Evolutionary conservation across 2,888 invertebrate species (phyloP).

Genomic region (Caenorhabditis sp.): DNA sequence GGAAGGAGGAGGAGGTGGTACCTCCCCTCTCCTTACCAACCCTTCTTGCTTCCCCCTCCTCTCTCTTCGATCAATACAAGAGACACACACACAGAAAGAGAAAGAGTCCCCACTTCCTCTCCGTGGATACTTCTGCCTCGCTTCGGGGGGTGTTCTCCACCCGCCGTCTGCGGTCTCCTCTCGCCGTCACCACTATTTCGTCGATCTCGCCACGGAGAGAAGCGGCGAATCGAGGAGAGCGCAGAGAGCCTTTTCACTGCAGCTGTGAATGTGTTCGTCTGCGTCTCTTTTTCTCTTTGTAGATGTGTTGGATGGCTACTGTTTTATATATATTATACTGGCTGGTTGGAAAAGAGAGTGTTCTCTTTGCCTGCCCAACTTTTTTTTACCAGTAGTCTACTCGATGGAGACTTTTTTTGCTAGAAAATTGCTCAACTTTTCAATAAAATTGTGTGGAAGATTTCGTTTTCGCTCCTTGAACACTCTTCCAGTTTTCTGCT

Average conservation of each 20-base stretch:
- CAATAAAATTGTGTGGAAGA: too few species aligned
- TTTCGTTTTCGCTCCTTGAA: too few species aligned
- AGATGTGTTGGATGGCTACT: constrained; percentile 4
- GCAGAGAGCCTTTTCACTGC: background rate
- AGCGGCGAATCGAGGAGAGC: constrained; percentile 7
- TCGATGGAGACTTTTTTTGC: too few species aligned
- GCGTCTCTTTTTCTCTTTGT: background rate
- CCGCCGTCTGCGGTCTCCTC: background rate
- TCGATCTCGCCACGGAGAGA: background rate
- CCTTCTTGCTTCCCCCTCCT: background rate
- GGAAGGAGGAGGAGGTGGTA: background rate
- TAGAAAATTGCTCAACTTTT: too few species aligned
- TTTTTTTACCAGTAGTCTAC: too few species aligned
- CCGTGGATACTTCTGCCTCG: too few species aligned
- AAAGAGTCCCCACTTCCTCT: too few species aligned
- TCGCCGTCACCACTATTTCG: background rate
- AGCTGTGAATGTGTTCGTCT: background rate
- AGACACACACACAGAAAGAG: background rate
- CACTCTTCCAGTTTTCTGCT: too few species aligned
- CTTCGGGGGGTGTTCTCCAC: constrained; percentile 4
- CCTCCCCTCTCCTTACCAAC: constrained; percentile 11
- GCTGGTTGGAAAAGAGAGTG: too few species aligned
- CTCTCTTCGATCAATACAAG: constrained; percentile 5
- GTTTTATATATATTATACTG: constrained; percentile 2
- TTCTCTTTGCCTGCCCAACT: too few species aligned